Percentiles rank a stretch among this genome's conserved stretches.
phyloP scores from a whole-genome alignment of 2,888 invertebrate species.

The Macaria notata region DNA sequence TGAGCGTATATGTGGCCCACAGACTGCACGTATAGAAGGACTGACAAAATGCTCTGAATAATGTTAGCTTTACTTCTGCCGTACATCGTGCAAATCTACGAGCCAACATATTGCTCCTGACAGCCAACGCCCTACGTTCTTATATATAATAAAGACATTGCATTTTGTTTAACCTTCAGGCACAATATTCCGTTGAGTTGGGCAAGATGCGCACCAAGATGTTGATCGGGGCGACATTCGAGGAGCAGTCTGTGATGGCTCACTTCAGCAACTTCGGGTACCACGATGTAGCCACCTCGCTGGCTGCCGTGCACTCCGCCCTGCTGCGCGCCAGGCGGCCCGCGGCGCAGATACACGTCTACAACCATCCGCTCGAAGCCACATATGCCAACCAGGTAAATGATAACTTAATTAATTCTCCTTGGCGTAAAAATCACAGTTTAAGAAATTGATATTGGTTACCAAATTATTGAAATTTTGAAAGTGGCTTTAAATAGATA shows the following conservation, averaged over 20 bases:
- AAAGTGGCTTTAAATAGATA: too few relatives aligned
- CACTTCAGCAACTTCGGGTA: slow-evolving; percentile 92
- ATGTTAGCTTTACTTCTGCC: too few relatives aligned
- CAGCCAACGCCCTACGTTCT: too few relatives aligned
- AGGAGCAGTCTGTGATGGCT: slow-evolving; percentile 74
- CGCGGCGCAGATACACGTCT: slow-evolving; percentile 70
- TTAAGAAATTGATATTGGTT: too few relatives aligned
- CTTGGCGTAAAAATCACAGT: too few relatives aligned
- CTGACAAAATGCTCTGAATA: too few relatives aligned
- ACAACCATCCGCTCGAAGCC: slow-evolving; percentile 87
- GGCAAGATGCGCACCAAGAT: slow-evolving; percentile 72
- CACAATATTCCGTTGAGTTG: slow-evolving; percentile 49
- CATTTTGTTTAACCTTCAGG: slow-evolving; percentile 36
- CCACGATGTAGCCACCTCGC: slow-evolving; percentile 86
- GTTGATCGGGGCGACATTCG: slow-evolving; percentile 82
- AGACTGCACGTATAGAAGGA: too few relatives aligned
- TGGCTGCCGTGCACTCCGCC: slow-evolving; percentile 84
- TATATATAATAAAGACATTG: background rate
- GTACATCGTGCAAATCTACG: too few relatives aligned
- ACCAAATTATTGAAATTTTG: too few relatives aligned
- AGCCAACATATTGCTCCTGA: too few relatives aligned
- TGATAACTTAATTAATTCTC: too few relatives aligned
- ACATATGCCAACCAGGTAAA: slow-evolving; percentile 79
- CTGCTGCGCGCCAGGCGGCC: slow-evolving; percentile 72
- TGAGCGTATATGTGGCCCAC: too few relatives aligned